Conservation (phyloP, 2,113 vertebrate genomes). For the Rhinolophus ferrumequinum region DNA sequence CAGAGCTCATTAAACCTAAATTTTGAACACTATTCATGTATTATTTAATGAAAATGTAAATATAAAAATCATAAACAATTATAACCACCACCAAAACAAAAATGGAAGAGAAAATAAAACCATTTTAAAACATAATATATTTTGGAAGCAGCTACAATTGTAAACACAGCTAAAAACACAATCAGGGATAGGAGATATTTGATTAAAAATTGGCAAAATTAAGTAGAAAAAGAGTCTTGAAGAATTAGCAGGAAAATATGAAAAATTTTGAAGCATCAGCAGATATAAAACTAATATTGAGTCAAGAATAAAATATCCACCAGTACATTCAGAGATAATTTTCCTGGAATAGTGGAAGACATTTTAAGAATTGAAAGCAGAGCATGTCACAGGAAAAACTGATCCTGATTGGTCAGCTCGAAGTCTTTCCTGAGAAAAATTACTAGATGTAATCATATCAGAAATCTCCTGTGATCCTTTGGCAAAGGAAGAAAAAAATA, state of each 20-base stretch:
- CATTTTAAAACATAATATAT: background rate
- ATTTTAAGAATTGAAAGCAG: background rate
- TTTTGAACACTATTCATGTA: background rate
- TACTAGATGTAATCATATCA: background rate
- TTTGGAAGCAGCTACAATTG: slow-evolving; percentile 25
- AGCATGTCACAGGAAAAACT: background rate
- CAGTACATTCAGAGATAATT: background rate
- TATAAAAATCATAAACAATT: slow-evolving; percentile 15
- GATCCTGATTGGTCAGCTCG: background rate
- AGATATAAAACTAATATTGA: background rate
- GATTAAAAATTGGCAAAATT: background rate
- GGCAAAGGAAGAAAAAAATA: background rate
- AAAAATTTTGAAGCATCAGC: background rate
- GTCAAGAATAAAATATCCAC: background rate
- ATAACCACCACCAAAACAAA: background rate
- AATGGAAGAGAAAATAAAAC: slow-evolving; percentile 34
- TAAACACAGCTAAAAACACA: background rate
- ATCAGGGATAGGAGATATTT: background rate
- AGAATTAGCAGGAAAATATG: background rate
- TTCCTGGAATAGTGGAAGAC: background rate
- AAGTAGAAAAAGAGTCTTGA: background rate
- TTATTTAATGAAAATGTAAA: slow-evolving; percentile 25
- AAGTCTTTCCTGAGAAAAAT: background rate
- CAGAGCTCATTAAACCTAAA: background rate
- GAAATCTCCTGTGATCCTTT: background rate